Base-by-base conservation (phyloP, 2,797 vertebrate genomes). In the Clarias fuscus region DNA sequence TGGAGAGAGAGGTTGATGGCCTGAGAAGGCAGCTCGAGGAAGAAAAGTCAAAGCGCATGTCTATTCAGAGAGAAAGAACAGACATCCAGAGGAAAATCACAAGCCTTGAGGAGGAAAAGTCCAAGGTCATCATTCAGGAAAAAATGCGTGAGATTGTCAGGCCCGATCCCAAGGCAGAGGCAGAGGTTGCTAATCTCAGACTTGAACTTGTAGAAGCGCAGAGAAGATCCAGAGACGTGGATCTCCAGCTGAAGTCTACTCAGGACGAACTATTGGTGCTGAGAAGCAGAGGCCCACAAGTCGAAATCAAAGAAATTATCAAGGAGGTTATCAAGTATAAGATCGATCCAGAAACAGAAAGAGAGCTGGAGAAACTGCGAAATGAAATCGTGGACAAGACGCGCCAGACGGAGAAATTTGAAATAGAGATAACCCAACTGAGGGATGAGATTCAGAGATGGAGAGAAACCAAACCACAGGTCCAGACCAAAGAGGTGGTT, bases 281-380 rank as follows among this genome's bases (percentile, higher is more conserved):
- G 30, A 95, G 86, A 88, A 96, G 95, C 90, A 94, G 97, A 92
- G 98, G 97, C 3, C 97, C 97, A 7, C 96, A 97, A 90, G 93
- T 99, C 20, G 98, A 99, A 89, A 91, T 97, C 85, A 98, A 97
- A 89, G 98, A 99, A 87, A 96, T 97, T 48, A 97, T 98, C 68
- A 99, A 99, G 90, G 98, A 99, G 91, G 97, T 99, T 33, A 98
- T 99, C 86, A 98, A 97, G 89, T 99, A 99, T 91, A 99, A 97
- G 88, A 98, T 93, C 0, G 98, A 99, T 91, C 98, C 98, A 0
- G 95, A 98, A 91, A 97, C 97, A 0, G 96, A 99, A 92, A 93
- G 94, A 85, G 98, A 99, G 91, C 93, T 99, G n/a, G 97, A 97
- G 91, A 93, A 92, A 85, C 98, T 99, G 78, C 93, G 98, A 40